Evolutionary conservation across 2,888 invertebrate species (phyloP).

Genomic region (Dorcus parallelipipedus): DNA sequence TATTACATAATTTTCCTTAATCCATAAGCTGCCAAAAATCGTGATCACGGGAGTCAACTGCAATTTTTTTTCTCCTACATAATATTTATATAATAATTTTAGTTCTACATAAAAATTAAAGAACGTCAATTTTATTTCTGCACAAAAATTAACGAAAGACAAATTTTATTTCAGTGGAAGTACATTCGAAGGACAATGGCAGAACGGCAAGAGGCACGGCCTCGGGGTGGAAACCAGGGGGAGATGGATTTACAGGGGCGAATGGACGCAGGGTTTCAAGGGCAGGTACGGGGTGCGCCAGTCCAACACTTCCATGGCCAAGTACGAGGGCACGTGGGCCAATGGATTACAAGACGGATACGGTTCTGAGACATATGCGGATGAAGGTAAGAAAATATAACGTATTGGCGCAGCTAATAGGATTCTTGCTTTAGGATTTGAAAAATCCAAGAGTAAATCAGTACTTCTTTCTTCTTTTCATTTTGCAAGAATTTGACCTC

Average conservation of each 20-base stretch:
- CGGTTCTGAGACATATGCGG: slow-evolving; percentile 98
- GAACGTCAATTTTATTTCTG: slow-evolving; percentile 42
- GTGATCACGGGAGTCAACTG: no score
- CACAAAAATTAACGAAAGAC: no score
- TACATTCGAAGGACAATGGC: slow-evolving; percentile 98
- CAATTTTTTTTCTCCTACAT: no score
- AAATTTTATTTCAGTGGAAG: slow-evolving; percentile 72
- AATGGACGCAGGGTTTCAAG: slow-evolving; percentile 98
- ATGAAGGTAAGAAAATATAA: slow-evolving; percentile 74
- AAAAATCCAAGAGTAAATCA: no score
- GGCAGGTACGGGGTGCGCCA: slow-evolving; percentile 97
- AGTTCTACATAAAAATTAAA: slow-evolving; percentile 36
- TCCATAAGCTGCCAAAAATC: no score
- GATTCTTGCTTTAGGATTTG: background rate
- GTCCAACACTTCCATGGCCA: slow-evolving; percentile 91
- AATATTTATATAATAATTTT: slow-evolving; percentile 11
- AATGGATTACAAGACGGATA: slow-evolving; percentile 98
- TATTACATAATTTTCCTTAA: no score
- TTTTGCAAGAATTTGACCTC: no score
- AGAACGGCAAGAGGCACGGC: slow-evolving; percentile 97
- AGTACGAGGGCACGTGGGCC: slow-evolving; percentile 98
- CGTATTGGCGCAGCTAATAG: background rate
- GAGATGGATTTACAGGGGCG: slow-evolving; percentile 95
- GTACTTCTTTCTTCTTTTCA: no score
- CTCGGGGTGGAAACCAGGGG: slow-evolving; percentile 96